A percentile compares a stretch with the other conserved stretches of the same genome.
These are phyloP conservation scores for Deilephila elpenor DNA, from an alignment of 2,888 invertebrate genomes.

Conservation along the genomic window DNA sequence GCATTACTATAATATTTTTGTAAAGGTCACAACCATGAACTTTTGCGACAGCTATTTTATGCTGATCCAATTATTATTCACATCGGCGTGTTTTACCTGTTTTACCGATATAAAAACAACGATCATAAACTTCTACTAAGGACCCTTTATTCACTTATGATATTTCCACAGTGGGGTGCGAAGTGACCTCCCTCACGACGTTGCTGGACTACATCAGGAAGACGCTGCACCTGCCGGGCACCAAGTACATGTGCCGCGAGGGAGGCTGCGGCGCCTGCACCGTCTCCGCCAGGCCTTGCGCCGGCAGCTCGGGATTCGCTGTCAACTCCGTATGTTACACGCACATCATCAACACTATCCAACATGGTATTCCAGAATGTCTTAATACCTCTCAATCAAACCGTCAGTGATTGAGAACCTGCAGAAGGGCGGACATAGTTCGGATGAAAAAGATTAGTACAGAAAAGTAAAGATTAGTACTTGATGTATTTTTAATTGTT, in stretches of 20 bases:
- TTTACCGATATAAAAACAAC: not conserved
- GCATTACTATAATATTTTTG: too few relatives aligned
- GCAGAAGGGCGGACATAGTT: too few relatives aligned
- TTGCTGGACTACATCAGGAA: conserved; percentile 85
- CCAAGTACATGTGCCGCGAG: conserved; percentile 88
- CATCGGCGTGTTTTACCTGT: too few relatives aligned
- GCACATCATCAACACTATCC: not conserved
- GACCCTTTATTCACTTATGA: not conserved
- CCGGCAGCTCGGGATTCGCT: conserved; percentile 65
- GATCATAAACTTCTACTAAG: not conserved
- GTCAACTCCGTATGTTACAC: conserved; percentile 85
- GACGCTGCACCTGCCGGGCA: conserved; percentile 83
- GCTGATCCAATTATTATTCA: too few relatives aligned
- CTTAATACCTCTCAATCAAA: too few relatives aligned
- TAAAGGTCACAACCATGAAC: too few relatives aligned
- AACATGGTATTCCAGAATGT: too few relatives aligned
- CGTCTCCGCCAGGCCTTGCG: conserved; percentile 67
- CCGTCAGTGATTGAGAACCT: too few relatives aligned
- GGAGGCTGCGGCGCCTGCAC: conserved; percentile 88
- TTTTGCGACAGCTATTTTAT: too few relatives aligned
- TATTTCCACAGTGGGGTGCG: conserved; percentile 42
- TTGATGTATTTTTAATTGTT: too few relatives aligned
- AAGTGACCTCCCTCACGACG: conserved; percentile 50
- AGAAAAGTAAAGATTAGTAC: too few relatives aligned
- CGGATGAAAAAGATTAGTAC: too few relatives aligned